Percentiles rank a stretch among this genome's conserved stretches.
phyloP scores from a whole-genome alignment of 2,888 invertebrate species.

The Phorcus lineatus region DNA sequence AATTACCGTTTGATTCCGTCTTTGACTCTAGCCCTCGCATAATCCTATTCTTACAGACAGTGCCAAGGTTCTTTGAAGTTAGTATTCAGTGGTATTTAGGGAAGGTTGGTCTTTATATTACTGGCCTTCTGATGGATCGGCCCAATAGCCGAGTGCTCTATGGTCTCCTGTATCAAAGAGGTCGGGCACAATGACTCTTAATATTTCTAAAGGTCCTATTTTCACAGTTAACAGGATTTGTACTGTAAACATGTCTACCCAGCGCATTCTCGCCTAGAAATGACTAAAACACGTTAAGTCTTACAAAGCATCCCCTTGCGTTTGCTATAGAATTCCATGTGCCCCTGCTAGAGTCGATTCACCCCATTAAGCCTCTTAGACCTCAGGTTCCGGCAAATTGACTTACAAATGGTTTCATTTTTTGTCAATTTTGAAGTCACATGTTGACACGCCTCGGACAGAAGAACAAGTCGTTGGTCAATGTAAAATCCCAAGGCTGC shows the following conservation, averaged over 20 bases:
- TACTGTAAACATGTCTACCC: not conserved
- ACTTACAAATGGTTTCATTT: not conserved
- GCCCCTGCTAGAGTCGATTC: not conserved
- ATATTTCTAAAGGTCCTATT: conserved; percentile 1
- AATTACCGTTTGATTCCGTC: not conserved
- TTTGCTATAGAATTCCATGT: not conserved
- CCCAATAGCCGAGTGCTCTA: not conserved
- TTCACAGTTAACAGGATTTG: conserved; percentile 10
- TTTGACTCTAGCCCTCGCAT: not conserved
- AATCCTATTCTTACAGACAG: not conserved
- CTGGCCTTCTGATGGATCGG: not conserved
- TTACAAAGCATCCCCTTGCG: not conserved
- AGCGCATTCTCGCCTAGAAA: not conserved
- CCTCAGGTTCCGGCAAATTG: not conserved
- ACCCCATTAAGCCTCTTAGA: not conserved
- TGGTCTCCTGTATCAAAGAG: not conserved
- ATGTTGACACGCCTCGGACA: not conserved
- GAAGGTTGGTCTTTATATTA: not conserved
- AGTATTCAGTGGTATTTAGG: not conserved
- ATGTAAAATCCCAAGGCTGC: not conserved
- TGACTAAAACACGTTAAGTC: not conserved
- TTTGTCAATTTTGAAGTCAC: not conserved
- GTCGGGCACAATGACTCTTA: not conserved
- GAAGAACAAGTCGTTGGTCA: not conserved
- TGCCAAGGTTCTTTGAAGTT: not conserved